Base-by-base conservation (phyloP, 2,888 invertebrate species). In the Molanna angustata region DNA sequence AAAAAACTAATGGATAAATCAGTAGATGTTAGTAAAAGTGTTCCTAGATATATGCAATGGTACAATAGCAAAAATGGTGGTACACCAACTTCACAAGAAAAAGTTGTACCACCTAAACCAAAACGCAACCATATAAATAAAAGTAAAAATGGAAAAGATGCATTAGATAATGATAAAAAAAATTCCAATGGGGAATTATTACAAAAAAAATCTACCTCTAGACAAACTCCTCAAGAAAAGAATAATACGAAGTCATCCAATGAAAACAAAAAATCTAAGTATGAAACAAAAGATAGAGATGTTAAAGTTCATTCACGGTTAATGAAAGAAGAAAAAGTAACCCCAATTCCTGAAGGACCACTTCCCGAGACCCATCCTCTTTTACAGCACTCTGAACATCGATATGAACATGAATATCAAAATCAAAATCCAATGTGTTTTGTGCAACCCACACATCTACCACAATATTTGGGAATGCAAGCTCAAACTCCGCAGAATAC, bases 41-140 rank as follows among this genome's bases (percentile, higher is more conserved):
- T 80, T 32, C 83, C 87, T 1, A 74, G 85, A 54, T 88, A 88
- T 62, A 88, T 88, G 88, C 87, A 88, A 63, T 88, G 88, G 88
- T 88, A 88, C 62, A 78, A 73, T 60, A 83, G 80, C 43, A 83
- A 83, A 64, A 82, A 80, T 63, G 64, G 76, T 47, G 9, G 31
- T 62, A 45, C 72, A 31, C 65, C 67, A 44, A 65, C 79, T 56
- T 13, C 48, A 14, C 56, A 53, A 39, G 33, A 45, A 3, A 79
- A 79, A 65, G 63, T 64, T 2, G 60, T 67, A 45, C 77, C 77
- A 3, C 72, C 64, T 47, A 78, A 78, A 69, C 76, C 76, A 20
- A 77, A 76, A 66, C 64, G 77, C 52, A 63, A 67, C 22, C n/a
- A n/a, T 67, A 56, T 52, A n/a, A 54, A 52, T 71, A 13, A 76